These are phyloP conservation scores for Gouania willdenowi DNA, from an alignment of 2,797 vertebrate species.

Conservation along the genomic window DNA sequence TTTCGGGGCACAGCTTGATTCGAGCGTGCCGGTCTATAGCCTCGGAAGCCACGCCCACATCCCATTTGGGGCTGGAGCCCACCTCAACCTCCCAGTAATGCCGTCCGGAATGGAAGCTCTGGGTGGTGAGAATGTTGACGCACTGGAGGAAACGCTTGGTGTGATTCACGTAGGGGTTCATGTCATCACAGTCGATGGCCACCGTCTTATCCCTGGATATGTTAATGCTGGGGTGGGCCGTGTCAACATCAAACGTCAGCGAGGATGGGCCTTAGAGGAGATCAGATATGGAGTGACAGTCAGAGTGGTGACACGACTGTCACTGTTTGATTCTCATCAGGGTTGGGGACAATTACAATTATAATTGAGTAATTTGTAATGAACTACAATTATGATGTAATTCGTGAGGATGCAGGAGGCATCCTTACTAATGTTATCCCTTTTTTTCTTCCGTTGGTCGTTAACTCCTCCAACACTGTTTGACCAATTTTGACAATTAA, in stretches of 20 bases:
- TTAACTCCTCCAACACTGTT: too few relatives aligned
- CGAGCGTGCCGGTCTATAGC: constrained; percentile 65
- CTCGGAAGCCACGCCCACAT: constrained; percentile 81
- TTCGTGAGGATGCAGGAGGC: too few relatives aligned
- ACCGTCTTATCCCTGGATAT: constrained; percentile 76
- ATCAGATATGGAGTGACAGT: too few relatives aligned
- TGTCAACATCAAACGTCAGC: constrained; percentile 78
- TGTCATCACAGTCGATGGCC: constrained; percentile 66
- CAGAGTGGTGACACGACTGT: too few relatives aligned
- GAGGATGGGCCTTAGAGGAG: constrained; percentile 72
- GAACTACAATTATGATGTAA: too few relatives aligned
- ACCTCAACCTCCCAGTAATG: constrained; percentile 89
- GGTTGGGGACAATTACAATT: too few relatives aligned
- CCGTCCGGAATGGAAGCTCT: constrained; percentile 71
- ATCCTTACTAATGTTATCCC: too few relatives aligned
- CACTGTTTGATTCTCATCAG: too few relatives aligned
- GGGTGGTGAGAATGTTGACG: constrained; percentile 76
- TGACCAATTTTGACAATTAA: too few relatives aligned
- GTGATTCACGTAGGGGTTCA: constrained; percentile 32
- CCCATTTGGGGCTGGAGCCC: constrained; percentile 83
- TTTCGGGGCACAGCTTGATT: constrained; percentile 80
- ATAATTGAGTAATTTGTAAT: too few relatives aligned
- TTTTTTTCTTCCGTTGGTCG: too few relatives aligned
- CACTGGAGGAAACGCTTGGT: constrained; percentile 79
- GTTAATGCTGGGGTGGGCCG: constrained; percentile 79